Evolutionary conservation across 2,797 vertebrate species (phyloP), one percentile per base, ranked within the genome.

Genomic region (Brachyalestes nurse): DNA sequence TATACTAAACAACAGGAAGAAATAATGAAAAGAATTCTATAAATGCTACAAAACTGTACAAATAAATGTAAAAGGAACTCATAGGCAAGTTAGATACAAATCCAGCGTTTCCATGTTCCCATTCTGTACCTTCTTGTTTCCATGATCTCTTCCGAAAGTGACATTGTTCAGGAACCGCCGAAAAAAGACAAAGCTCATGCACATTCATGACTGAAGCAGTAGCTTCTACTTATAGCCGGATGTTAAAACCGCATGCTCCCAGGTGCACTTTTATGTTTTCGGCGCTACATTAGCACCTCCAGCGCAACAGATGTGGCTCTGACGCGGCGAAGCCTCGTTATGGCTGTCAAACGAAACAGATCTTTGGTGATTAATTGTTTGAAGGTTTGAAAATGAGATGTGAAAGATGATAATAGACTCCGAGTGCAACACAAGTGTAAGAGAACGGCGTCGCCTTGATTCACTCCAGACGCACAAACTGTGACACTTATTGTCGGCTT

Each of bases 321-420:
- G 72, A 57, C 77, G 8, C 13, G 21, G 53, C 49, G n/a, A 70
- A 23, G 45, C 65, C 62, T 66, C 12, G 65, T 62, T 23, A 65
- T 21, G 40, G 70, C 74, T 82, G 82, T 77, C 73, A 79, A 62
- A 58, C 73, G 8, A 65, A 69, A 77, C 77, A 55, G 77, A 72
- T 71, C 81, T 61, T 34, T 38, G 12, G 78, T 70, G 79, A 77
- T 72, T 82, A 76, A 82, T 77, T 83, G 84, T 78, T 77, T 64
- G 21, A 62, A 76, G 67, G 66, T 64, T 82, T 62, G 25, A 69
- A 57, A 82, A 77, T 28, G 70, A 83, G 51, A 83, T 7, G 17
- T 19, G 14, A 38, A 38, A 14, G 23, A 40, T 21, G 64, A 65
- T 67, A 64, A 79, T 78, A 28, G 72, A 12, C 65, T 60, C 42